Evolutionary conservation across 2,113 vertebrate genomes (phyloP).

Genomic region (Sminthopsis crassicaudata): DNA sequence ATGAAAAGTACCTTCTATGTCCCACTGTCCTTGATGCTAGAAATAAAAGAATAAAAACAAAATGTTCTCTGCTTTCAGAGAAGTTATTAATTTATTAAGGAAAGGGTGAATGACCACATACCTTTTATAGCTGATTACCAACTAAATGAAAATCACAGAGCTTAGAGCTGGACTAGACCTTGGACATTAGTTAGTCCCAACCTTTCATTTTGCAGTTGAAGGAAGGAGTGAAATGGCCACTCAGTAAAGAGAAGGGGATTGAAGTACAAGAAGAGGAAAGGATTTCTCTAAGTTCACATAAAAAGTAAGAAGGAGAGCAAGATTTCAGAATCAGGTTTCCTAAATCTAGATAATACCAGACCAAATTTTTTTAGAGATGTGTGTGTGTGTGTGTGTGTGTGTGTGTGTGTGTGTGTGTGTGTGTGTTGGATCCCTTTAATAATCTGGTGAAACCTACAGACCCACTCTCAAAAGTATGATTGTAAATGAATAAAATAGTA

Average conservation of each 20-base stretch:
- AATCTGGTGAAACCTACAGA: not conserved
- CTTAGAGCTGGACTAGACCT: not conserved
- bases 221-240: not conserved
- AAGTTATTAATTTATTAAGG: not conserved
- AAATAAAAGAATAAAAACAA: not conserved
- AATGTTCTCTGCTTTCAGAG: not conserved
- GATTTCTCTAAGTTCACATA: not conserved
- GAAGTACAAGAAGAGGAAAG: slow-evolving; percentile 8
- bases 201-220: not conserved
- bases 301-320: not conserved
- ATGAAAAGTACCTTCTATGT: not conserved
- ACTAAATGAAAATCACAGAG: not conserved
- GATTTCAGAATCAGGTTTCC: not conserved
- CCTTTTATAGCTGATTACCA: not conserved
- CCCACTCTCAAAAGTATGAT: not conserved
- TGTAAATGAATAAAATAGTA: not conserved
- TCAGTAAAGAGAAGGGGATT: not conserved
- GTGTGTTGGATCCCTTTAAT: not conserved
- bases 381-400: not conserved
- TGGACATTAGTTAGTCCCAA: not conserved
- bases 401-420: not conserved
- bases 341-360: not conserved
- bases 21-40: not conserved
- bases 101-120: not conserved
- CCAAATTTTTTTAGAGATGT: not conserved